Base-by-base conservation (phyloP, 2,797 vertebrate genomes). In the Acridotheres tristis region DNA sequence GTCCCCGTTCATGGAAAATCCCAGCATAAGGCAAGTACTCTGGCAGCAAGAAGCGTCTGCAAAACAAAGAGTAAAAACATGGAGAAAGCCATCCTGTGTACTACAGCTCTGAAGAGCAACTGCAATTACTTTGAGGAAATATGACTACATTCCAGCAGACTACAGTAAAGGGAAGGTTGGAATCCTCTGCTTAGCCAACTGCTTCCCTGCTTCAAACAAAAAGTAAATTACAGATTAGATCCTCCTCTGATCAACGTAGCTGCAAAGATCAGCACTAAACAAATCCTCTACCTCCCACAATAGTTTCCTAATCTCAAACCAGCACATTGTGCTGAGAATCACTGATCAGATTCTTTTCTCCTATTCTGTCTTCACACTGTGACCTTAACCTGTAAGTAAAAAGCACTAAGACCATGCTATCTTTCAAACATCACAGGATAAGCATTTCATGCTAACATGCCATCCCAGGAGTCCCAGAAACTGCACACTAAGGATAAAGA, bases 21-120 rank as follows among this genome's bases (percentile, higher is more conserved):
- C 99, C 99, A 91, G 99, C 99, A 29, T 99, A 99, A 91, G 99
- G 99, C 97, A 99, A 98, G 92, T 99, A 99, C 96, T 99, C 99
- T 0, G 99, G 99, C 88, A 99, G 98, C 94, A 99, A 98, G 97
- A 99, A 99, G 48, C 99, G 98, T 93, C 99, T 99, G 92, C 89
- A 96, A 95, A 81, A 78, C 90, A 94, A 85, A 94, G 91, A 93
- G 84, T 79, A 40, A 93, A 63, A 85, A 83, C 57, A 74, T 11
- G 30, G 68, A 75, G 73, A 94, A 86, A 88, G 36, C 66, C 25
- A 86, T 32, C 21, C 61, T 42, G 18, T 34, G n/a, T n/a, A 62
- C 11, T 65, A 76, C 38, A 88, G 65, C 26, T 16, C 51, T 55
- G n/a, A 32, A 53, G 23, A 55, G 26, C 34, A 74, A 78, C 42